Base-by-base conservation (phyloP, 2,797 vertebrate species). In the Esox lucius region DNA sequence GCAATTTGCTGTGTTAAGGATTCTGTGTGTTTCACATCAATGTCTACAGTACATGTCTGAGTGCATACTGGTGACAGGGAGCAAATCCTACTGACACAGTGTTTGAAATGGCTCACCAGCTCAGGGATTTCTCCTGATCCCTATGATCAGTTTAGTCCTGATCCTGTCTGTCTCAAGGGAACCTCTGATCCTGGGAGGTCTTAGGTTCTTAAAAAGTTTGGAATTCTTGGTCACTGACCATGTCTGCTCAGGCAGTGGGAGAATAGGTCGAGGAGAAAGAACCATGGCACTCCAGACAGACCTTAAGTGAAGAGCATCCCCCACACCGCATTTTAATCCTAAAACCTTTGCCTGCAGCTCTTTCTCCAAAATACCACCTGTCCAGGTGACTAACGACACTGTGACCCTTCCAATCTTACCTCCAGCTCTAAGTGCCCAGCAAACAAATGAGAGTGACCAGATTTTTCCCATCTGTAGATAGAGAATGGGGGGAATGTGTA, bases 351-450 rank as follows among this genome's bases (percentile, higher is more conserved):
- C 87, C 87, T 81, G 74, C 73, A 83, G 84, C 79, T 76, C 75
- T 79, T 68, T 71, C 70, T 59, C 56, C 67, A 31, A 89, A 90
- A 88, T 82, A 86, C 75, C 81, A 84, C 77, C 82, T 84, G 86
- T 91, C 86, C 75, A 79, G 76, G 73, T 87, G 82, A 87, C 69
- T 82, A 81, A 85, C 49, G 76, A 74, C 79, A 66, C 65, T 66
- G 35, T 78, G 81, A 75, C 81, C 79, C 68, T 1, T 39, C 65
- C 66, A 74, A 48, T 73, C 65, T 35, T 31, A 68, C 56, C 75
- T 81, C 59, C 19, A 70, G 56, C 56, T 68, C 77, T 59, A 48
- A 48, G 15, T 66, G 26, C n/a, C 39, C 68, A 9, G 74, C 71
- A 81, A 66, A 33, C 22, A 2, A 33, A 31, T 12, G 5, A 16